A percentile compares a stretch with the other conserved stretches of the same genome.
Evolutionary conservation across 1,140 invertebrate genomes (phyloP).

Genomic region (Anoplolepis gracilipes): DNA sequence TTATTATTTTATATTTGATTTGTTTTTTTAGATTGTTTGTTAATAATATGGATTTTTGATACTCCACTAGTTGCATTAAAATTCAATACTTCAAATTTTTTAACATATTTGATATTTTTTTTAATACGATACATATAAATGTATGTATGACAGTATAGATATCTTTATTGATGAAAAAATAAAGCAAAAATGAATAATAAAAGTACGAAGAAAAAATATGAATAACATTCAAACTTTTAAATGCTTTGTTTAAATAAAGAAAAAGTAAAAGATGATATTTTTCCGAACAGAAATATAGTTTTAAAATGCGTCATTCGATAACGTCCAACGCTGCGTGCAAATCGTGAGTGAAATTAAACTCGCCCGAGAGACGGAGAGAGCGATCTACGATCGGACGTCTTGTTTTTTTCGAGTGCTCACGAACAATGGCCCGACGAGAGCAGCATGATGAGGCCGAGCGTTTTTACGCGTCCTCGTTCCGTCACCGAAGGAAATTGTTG

Average conservation of each 20-base stretch:
- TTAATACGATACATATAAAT: too few species aligned
- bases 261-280: neutral
- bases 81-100: too few species aligned
- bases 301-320: neutral
- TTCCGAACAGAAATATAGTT: constrained; percentile 9
- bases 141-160: too few species aligned
- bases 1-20: too few species aligned
- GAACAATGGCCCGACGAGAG: constrained; percentile 40
- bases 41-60: too few species aligned
- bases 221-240: neutral
- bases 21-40: too few species aligned
- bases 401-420: constrained; percentile 20
- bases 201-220: neutral
- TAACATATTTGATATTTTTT: too few species aligned
- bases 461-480: constrained; percentile 52
- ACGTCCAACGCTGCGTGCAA: neutral
- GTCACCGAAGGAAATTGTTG: constrained; percentile 49
- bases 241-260: neutral
- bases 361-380: constrained; percentile 11
- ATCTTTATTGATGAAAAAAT: too few species aligned
- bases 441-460: neutral
- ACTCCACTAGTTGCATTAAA: too few species aligned
- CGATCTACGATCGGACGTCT: constrained; percentile 33
- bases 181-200: too few species aligned
- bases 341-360: constrained; percentile 42